Evolutionary conservation across 2,113 vertebrate genomes (phyloP), one percentile per base, ranked within the genome.

Genomic region (Lasiurus cinereus): DNA sequence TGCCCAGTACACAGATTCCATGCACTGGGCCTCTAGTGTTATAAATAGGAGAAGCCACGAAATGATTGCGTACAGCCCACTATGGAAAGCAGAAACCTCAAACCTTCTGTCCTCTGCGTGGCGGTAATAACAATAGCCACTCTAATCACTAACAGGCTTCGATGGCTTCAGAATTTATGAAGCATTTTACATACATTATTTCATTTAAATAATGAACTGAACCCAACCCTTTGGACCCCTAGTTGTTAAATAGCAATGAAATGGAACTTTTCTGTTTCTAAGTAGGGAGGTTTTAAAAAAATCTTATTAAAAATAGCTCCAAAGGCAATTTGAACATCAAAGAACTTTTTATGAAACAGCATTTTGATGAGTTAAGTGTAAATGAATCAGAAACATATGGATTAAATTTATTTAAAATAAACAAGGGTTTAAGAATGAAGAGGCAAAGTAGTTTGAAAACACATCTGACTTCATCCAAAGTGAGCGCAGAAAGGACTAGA

Each of bases 331-430:
- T 83, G 91, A 94, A 97, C 97, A 97, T 97, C 97, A 97, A 97
- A 97, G 96, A 91, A 15, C 70, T 91, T 96, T 97, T 96, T 96
- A 97, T 97, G 91, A 96, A 97, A 95, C 94, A 95, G 92, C 86
- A 97, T 97, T 96, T 97, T 96, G 97, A 97, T 97, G 97, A 97
- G 97, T 97, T 97, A 97, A 97, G 95, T 97, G 91, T 97, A 97
- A 97, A 97, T 97, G 96, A 96, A 96, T 97, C 93, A 93, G 95
- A 96, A 97, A 96, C 97, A 97, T 97, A 96, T 97, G 97, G 91
- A 96, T 95, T 97, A 91, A 87, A 97, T 97, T 96, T 76, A 91
- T 83, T 90, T 96, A 97, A 97, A 97, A 97, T 97, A 97, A 97
- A 96, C 94, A 97, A 91, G 70, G 48, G 39, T 91, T 97, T 97